Percentiles rank a stretch among this genome's conserved stretches.
These are phyloP conservation scores for Rhipidura dahli DNA, from an alignment of 2,113 vertebrate species.

Conservation along the genomic window DNA sequence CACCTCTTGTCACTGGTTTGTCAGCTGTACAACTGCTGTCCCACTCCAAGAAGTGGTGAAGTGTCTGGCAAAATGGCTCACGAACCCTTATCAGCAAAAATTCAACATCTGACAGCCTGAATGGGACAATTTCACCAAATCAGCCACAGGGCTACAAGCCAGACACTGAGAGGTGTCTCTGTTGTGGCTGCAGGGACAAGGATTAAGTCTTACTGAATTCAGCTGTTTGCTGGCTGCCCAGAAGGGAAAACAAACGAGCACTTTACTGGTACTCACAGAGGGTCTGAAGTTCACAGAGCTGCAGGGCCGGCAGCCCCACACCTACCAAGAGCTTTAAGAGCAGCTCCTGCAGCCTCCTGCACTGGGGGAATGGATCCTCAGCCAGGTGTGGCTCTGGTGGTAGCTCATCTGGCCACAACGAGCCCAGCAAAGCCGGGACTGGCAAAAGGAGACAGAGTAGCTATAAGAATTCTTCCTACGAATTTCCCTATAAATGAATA, in stretches of 20 bases:
- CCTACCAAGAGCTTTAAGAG: background rate
- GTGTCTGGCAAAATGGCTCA: rapidly evolving
- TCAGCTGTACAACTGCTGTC: background rate
- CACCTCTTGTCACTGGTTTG: background rate
- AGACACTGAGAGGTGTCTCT: background rate
- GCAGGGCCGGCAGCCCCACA: background rate
- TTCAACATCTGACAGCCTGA: rapidly evolving
- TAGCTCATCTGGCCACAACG: background rate
- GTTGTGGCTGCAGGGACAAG: background rate
- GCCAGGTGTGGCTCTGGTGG: background rate
- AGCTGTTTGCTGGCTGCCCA: background rate
- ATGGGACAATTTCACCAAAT: rapidly evolving
- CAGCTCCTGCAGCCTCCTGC: background rate
- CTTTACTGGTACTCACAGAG: background rate
- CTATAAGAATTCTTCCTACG: background rate
- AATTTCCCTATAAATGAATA: background rate
- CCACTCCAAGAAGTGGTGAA: background rate
- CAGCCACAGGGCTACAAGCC: background rate
- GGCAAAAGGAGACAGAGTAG: background rate
- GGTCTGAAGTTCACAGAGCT: background rate
- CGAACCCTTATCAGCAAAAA: rapidly evolving
- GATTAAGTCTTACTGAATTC: too few relatives aligned
- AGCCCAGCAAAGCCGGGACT: background rate
- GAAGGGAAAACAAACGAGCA: background rate
- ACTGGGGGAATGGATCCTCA: background rate